Conservation (phyloP, 2,888 invertebrate species). For the Torymus aiolomorphi region DNA sequence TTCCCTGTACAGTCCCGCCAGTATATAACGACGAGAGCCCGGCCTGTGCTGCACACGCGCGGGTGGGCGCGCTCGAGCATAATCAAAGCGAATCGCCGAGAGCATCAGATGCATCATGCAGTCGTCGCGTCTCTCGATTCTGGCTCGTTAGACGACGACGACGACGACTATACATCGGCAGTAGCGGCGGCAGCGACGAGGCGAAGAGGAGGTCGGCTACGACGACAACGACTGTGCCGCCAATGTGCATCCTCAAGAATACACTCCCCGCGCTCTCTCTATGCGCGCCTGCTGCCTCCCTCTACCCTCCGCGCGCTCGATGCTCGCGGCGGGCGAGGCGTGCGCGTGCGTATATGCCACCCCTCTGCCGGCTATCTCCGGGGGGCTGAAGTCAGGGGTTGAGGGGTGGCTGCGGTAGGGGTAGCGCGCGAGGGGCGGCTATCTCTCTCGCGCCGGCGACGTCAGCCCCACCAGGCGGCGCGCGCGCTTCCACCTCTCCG, state of each 20-base stretch:
- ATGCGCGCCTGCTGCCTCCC: not conserved
- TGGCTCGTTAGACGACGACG: constrained; percentile 72
- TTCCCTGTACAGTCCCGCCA: too few relatives aligned
- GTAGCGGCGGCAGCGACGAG: too few relatives aligned
- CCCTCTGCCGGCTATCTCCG: constrained; percentile 2
- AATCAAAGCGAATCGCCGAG: constrained; percentile 18
- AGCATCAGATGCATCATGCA: constrained; percentile 28
- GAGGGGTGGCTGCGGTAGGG: constrained; percentile 1
- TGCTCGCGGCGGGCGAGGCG: not conserved
- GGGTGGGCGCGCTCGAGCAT: not conserved
- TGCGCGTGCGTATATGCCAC: not conserved
- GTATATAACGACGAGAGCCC: too few relatives aligned
- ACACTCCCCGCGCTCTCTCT: not conserved
- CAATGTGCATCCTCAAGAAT: constrained; percentile 45
- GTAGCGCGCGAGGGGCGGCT: constrained; percentile 23
- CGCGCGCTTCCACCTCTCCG: constrained; percentile 58
- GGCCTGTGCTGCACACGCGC: too few relatives aligned
- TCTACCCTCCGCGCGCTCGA: constrained; percentile 1
- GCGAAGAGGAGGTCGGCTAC: too few relatives aligned
- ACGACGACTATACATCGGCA: not conserved
- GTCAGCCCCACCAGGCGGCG: constrained; percentile 57
- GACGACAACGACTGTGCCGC: not conserved
- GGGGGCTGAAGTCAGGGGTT: constrained; percentile 11
- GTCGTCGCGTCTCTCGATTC: constrained; percentile 57
- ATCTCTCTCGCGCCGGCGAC: constrained; percentile 5